Evolutionary conservation across 2,888 invertebrate genomes (phyloP).

Genomic region (Cyclophora punctaria): DNA sequence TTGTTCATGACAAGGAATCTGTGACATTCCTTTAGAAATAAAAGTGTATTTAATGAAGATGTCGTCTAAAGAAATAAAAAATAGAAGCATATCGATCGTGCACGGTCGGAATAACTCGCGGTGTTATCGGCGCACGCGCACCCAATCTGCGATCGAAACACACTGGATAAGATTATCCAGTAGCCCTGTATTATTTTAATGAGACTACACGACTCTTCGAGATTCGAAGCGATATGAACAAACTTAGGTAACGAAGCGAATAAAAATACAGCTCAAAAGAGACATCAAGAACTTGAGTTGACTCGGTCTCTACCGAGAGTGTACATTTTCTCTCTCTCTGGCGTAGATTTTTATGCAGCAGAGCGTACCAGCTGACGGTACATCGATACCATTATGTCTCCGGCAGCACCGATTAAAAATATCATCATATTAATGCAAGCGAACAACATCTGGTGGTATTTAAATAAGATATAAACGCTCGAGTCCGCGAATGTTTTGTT

Average conservation of each 20-base stretch:
- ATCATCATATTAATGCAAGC: constrained; percentile 62
- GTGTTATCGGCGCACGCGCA: constrained; percentile 72
- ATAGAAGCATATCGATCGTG: constrained; percentile 62
- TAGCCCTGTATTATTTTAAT: constrained; percentile 76
- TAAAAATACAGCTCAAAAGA: constrained; percentile 68
- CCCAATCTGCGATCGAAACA: constrained; percentile 73
- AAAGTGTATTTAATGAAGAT: constrained; percentile 68
- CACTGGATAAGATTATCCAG: constrained; percentile 74
- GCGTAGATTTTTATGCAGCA: too few relatives aligned
- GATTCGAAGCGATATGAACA: constrained; percentile 69
- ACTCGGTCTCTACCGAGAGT: constrained; percentile 33
- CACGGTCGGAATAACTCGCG: constrained; percentile 67
- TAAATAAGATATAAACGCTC: constrained; percentile 72
- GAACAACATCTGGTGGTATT: constrained; percentile 70
- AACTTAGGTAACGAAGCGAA: constrained; percentile 70
- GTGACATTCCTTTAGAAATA: constrained; percentile 20
- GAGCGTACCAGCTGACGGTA: constrained; percentile 69
- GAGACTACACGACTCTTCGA: constrained; percentile 72
- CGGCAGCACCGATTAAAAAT: constrained; percentile 72
- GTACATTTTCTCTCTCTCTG: too few relatives aligned
- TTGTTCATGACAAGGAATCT: neutral
- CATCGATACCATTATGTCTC: constrained; percentile 74
- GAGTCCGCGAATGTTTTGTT: constrained; percentile 64
- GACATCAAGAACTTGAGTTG: constrained; percentile 60
- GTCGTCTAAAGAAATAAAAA: constrained; percentile 67